A percentile compares a stretch with the other conserved stretches of the same genome.
These are phyloP conservation scores for Acleris sparsana DNA, from an alignment of 2,888 invertebrate species.

Conservation along the genomic window DNA sequence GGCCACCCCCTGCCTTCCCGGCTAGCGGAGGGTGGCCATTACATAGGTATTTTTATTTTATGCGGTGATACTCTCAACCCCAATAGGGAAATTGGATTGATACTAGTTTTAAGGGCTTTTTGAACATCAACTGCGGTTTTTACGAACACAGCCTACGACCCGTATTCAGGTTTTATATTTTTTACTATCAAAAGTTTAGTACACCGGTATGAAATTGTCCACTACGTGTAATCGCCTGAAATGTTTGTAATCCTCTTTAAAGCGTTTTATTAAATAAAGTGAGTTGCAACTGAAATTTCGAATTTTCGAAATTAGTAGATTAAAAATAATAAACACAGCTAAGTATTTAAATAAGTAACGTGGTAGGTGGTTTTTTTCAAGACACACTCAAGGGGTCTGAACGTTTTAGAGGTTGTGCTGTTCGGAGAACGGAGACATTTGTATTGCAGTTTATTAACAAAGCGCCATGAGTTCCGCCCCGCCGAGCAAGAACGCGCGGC, in stretches of 20 bases:
- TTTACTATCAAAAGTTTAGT: slow-evolving; percentile 43
- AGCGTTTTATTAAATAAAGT: slow-evolving; percentile 7
- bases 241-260: slow-evolving; percentile 10
- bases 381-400: background rate
- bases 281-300: background rate
- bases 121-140: slow-evolving; percentile 73
- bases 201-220: slow-evolving; percentile 32
- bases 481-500: slow-evolving; percentile 47
- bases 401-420: background rate
- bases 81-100: slow-evolving; percentile 82
- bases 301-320: too few species aligned
- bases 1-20: slow-evolving; percentile 48
- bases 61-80: slow-evolving; percentile 75
- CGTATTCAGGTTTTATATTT: slow-evolving; percentile 70
- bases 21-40: slow-evolving; percentile 63
- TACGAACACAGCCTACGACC: slow-evolving; percentile 58
- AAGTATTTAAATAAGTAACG: too few species aligned
- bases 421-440: slow-evolving; percentile 8
- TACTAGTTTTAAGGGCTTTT: slow-evolving; percentile 80
- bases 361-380: background rate
- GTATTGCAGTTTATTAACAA: slow-evolving; percentile 33
- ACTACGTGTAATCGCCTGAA: slow-evolving; percentile 26
- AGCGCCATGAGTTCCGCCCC: slow-evolving; percentile 29
- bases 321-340: too few species aligned
- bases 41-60: slow-evolving; percentile 80